Conservation (phyloP, 1,140 invertebrate genomes). For the Penaeus chinensis region DNA sequence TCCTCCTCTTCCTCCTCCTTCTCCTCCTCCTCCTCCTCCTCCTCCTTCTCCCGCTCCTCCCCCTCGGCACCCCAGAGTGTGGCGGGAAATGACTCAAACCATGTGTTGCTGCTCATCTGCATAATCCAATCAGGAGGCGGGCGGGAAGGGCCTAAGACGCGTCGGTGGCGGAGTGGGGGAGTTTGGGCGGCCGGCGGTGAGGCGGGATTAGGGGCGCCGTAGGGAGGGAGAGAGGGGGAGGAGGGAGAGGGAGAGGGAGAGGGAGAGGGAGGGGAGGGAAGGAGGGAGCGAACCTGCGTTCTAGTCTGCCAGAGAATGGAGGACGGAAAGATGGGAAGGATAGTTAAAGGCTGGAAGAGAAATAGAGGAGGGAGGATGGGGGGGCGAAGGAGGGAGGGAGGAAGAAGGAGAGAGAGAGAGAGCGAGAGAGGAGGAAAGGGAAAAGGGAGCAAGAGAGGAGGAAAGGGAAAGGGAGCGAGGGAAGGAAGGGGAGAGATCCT, state of each 20-base stretch:
- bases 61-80: conserved; percentile 51
- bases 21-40: neutral
- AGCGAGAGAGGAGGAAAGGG: neutral
- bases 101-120: conserved; percentile 65
- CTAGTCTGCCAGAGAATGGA: too few relatives aligned
- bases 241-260: too few relatives aligned
- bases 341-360: too few relatives aligned
- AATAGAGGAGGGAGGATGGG: neutral
- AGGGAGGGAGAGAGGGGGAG: conserved; percentile 1
- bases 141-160: conserved; percentile 48
- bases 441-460: neutral
- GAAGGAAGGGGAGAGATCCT: neutral
- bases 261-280: neutral
- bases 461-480: neutral
- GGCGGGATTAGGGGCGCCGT: conserved; percentile 26
- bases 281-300: neutral
- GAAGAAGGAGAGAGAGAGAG: neutral
- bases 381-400: neutral
- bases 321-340: too few relatives aligned
- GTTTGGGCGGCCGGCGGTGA: conserved; percentile 47
- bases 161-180: conserved; percentile 45
- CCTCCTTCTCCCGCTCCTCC: neutral
- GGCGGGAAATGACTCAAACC: conserved; percentile 64
- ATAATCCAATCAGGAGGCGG: conserved; percentile 64
- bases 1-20: neutral